phyloP scores from a whole-genome alignment of 2,797 vertebrate species.

The Catostomus latipinnis region DNA sequence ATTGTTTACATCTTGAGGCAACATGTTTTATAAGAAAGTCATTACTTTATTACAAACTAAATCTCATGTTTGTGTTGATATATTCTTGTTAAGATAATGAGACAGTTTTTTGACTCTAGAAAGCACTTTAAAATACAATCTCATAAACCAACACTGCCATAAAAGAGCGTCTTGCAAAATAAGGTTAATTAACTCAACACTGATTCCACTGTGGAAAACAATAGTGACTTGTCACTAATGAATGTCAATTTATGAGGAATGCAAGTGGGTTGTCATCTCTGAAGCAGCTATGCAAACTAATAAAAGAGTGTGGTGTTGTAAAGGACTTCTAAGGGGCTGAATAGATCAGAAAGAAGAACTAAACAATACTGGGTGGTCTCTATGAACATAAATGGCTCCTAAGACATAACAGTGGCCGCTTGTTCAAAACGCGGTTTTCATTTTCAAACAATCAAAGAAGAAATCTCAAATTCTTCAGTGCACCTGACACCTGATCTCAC shows the following conservation, averaged over 20 bases:
- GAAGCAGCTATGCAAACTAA: constrained; percentile 5
- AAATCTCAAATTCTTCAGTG: background rate
- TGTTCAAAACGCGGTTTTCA: constrained; percentile 31
- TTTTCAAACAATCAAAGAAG: constrained; percentile 8
- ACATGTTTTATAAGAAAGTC: too few relatives aligned
- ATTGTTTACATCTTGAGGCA: too few relatives aligned
- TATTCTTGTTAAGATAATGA: too few relatives aligned
- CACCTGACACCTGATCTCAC: constrained; percentile 25
- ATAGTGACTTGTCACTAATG: too few relatives aligned
- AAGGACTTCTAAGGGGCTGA: constrained; percentile 3
- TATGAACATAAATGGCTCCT: background rate
- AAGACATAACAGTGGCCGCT: background rate
- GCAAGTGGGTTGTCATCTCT: background rate
- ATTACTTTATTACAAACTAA: background rate
- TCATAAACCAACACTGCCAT: too few relatives aligned
- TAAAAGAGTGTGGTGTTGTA: background rate
- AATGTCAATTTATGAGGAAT: too few relatives aligned
- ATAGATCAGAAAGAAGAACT: background rate
- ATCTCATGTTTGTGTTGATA: background rate
- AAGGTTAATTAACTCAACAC: too few relatives aligned
- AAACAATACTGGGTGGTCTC: constrained; percentile 36
- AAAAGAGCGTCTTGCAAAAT: too few relatives aligned
- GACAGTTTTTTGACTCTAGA: too few relatives aligned
- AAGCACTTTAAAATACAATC: too few relatives aligned
- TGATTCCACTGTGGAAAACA: too few relatives aligned